Evolutionary conservation across 2,888 invertebrate genomes (phyloP).

Genomic region (Amorpha juglandis): DNA sequence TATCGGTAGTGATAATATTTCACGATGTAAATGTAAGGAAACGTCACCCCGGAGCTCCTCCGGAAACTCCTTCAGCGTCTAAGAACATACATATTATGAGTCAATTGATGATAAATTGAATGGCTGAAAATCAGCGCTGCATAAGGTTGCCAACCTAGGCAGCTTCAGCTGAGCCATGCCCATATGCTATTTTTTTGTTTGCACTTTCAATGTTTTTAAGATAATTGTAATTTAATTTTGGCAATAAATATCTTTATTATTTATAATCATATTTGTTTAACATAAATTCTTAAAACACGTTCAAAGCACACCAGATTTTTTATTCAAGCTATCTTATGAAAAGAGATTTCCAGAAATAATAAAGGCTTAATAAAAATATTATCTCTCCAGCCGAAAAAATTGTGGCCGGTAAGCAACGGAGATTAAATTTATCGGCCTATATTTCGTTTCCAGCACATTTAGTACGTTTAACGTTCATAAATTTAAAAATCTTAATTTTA

Average conservation of each 20-base stretch:
- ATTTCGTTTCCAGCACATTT: conserved; percentile 53
- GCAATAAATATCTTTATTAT: too few relatives aligned
- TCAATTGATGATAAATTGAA: too few relatives aligned
- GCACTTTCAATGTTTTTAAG: too few relatives aligned
- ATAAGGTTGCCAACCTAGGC: too few relatives aligned
- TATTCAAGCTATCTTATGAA: conserved; percentile 27
- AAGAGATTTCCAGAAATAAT: conserved; percentile 33
- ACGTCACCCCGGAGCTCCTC: conserved; percentile 98
- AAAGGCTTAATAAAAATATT: conserved; percentile 41
- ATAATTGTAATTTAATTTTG: too few relatives aligned
- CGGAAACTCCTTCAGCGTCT: conserved; percentile 98
- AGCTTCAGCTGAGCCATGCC: too few relatives aligned
- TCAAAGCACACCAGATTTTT: conserved; percentile 13
- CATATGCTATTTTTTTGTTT: too few relatives aligned
- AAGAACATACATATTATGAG: background rate
- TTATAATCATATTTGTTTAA: too few relatives aligned
- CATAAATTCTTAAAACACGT: too few relatives aligned
- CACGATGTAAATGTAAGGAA: conserved; percentile 97
- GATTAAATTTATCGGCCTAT: conserved; percentile 49
- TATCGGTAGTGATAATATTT: conserved; percentile 96
- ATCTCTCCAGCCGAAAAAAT: conserved; percentile 41
- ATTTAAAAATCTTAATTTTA: conserved; percentile 24
- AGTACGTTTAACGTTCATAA: conserved; percentile 38
- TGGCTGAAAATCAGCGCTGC: too few relatives aligned
- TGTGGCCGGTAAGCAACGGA: conserved; percentile 37